Evolutionary conservation across 1,140 invertebrate genomes (phyloP), one percentile per base, ranked within the genome.

Genomic region (Tetramorium alpestre): DNA sequence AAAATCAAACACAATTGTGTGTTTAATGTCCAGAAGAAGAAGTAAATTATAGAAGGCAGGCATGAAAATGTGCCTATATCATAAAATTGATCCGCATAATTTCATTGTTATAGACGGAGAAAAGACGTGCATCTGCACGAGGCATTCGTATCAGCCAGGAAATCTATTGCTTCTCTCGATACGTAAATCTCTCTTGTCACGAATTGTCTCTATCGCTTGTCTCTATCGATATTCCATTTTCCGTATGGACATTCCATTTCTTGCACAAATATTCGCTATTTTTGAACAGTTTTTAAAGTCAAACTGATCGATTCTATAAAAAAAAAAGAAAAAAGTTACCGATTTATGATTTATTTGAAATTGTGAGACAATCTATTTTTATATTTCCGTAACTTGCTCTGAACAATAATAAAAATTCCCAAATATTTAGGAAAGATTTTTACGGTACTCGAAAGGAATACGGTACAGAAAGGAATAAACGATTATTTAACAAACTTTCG

Each of bases 61-160:
- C 22, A 49, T 33, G 16, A 18, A 13, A 78, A 78, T 64, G n/a
- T 78, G 25, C 28, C 6, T 44, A 65, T 44, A 16, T 78, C 75
- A 18, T 60, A 44, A 5, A 78, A 65, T 33, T 78, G 58, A 65
- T 22, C 60, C 41, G 60, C 25, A 78, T 78, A 78, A 78, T 78
- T 78, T 65, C 60, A 78, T 65, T 65, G n/a, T 65, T 78, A 65
- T n/a, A 25, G 7, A 78, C 5, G 56, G 11, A 64, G 16, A 28
- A 78, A 47, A 64, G 6, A 6, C 41, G 22, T 38, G 22, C 10
- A 0, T 64, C 22, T 16, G 18, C 22, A 38, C 16, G 25, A 41
- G 3, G 22, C 16, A 64, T n/a, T 25, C 51, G 8, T 10, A 58
- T 5, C 25, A 22, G 25, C 4, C 4, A 4, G 11, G 11, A 75